phyloP scores from a whole-genome alignment of 2,797 vertebrate genomes.

The Sciurus vulgaris region DNA sequence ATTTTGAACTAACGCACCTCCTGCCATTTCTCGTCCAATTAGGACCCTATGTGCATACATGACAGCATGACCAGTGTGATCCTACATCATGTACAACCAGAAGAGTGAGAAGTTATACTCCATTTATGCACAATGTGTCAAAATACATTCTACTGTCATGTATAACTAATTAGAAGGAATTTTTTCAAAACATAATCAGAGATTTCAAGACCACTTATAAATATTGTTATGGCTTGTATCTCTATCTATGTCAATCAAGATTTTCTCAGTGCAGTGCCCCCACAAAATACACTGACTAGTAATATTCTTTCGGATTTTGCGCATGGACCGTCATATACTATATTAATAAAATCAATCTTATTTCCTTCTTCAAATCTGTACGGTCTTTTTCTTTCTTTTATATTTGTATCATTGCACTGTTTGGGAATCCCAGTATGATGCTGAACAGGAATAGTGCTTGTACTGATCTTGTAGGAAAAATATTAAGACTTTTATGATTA shows the following conservation, averaged over 20 bases:
- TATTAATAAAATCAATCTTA: neutral
- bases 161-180: too few relatives aligned
- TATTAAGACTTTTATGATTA: neutral
- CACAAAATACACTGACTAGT: neutral
- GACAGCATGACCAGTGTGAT: too few relatives aligned
- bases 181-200: neutral
- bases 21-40: neutral
- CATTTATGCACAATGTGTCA: too few relatives aligned
- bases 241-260: neutral
- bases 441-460: neutral
- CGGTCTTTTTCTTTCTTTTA: neutral
- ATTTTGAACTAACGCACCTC: neutral
- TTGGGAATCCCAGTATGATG: neutral
- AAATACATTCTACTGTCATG: too few relatives aligned
- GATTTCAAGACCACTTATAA: neutral
- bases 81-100: too few relatives aligned
- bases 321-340: neutral
- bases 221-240: neutral
- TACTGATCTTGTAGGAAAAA: neutral
- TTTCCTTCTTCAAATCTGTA: neutral
- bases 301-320: neutral
- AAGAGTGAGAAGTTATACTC: too few relatives aligned
- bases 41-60: too few relatives aligned
- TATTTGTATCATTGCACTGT: neutral
- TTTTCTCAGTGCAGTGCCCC: neutral